Evolutionary conservation across 2,113 vertebrate species (phyloP), one percentile per base, ranked within the genome.

Genomic region (Pachycephala philippinensis): DNA sequence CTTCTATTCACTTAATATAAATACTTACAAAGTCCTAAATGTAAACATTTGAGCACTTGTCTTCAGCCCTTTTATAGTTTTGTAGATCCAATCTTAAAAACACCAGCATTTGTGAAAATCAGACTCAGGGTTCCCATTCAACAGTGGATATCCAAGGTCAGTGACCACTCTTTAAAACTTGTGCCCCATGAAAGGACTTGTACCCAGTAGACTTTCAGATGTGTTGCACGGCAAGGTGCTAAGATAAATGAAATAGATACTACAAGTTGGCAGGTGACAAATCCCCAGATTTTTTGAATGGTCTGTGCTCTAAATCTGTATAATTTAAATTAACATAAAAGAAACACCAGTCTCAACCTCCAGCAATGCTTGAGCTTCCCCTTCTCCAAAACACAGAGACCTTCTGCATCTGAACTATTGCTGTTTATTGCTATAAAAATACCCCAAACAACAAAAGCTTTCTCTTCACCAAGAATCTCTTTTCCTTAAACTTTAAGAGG

Each of bases 361-460:
- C 47, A 54, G 35, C 11, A 85, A 26, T 40, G 28, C 20, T 68
- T 91, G 13, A 74, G 20, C 6, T 72, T 40, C 72, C 16, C 16
- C 4, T 69, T 77, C 37, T 84, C 11, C 31, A 77, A 81, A 91
- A n/a, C 16, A 76, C 14, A 68, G 30, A 26, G 16, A 66, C 16
- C 4, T 78, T 49, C 27, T 78, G 10, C 13, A 49, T 52, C 54
- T 77, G 37, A 74, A 31, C 4, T 42, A 44, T 13, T 59, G 40
- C 4, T 31, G 3, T 16, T n/a, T 39, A 10, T 30, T 64, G 15
- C 7, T 39, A 53, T 23, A 30, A 53, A 75, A 79, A 35, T n/a
- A 39, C 24, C 11, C 4, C 0, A 9, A 13, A 13, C 15, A n/a
- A 5, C 2, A 53, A 53, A 45, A 20, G 4, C 20, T 64, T 64